Evolutionary conservation across 2,888 invertebrate genomes (phyloP), one percentile per base, ranked within the genome.

Genomic region (Cephalotes varians): DNA sequence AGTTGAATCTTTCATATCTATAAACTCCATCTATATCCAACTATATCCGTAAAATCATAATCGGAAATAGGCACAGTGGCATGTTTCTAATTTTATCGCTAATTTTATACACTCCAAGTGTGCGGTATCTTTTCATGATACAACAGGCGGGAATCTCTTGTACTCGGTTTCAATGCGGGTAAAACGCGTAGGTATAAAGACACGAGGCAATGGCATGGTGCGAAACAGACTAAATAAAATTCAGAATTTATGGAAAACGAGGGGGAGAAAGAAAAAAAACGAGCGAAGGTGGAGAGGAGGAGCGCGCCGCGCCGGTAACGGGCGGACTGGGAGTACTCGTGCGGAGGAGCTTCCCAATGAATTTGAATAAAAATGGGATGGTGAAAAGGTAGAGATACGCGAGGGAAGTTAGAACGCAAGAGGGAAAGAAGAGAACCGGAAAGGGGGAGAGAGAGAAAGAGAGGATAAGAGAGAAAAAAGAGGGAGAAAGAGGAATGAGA

Each of bases 211-310:
- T 37, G 73, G 54, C 65, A 64, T 60, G 62, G n/a, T 34, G 21
- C 69, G 54, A 77, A 81, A 83, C 87, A 89, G 89, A 91, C 91
- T 89, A 90, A 93, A 94, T 94, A 94, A 94, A 94, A 93, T 92
- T 90, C 86, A 91, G 91, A 93, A 93, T 94, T 94, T 94, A 94
- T 94, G 93, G 93, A 93, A 94, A 94, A 89, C 88, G 83, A 81
- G 87, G 85, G 81, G 47, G 54, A 58, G 64, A 77, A 58, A 56
- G 49, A 60, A n/a, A 18, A 47, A 64, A 58, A 62, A 72, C 34
- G 25, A 7, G 62, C 21, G 28, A 44, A 72, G 49, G 40, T 25
- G 28, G 31, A 60, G 65, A 49, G 71, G 37, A 64, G 44, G 56
- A 72, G 49, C 47, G 58, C 72, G 64, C 34, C 40, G 58, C 72